phyloP scores from a whole-genome alignment of 2,113 vertebrate species.

The Oxygymnocypris stewartii region DNA sequence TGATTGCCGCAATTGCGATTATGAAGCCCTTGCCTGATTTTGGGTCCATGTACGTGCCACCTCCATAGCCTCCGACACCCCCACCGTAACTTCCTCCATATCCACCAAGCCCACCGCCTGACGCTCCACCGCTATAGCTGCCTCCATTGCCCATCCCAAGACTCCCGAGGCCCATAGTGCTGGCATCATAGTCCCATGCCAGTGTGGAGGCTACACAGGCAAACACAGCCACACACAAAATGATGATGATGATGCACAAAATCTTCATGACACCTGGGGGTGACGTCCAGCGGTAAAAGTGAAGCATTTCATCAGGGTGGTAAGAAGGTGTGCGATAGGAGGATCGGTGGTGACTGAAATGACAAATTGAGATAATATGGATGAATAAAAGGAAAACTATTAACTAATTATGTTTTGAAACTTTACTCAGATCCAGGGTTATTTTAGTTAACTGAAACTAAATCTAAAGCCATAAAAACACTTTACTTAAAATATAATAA shows the following conservation, averaged over 20 bases:
- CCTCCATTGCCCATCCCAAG: slow-evolving; percentile 46
- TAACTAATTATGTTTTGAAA: neutral
- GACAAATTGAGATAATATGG: neutral
- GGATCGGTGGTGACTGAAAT: slow-evolving; percentile 75
- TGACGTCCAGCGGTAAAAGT: slow-evolving; percentile 86
- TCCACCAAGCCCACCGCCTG: slow-evolving; percentile 60
- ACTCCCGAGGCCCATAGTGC: slow-evolving; percentile 66
- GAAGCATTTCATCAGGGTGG: slow-evolving; percentile 79
- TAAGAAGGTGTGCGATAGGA: slow-evolving; percentile 78
- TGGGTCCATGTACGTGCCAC: slow-evolving; percentile 78
- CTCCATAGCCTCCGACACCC: slow-evolving; percentile 61
- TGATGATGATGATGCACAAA: slow-evolving; percentile 81
- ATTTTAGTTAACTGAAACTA: neutral
- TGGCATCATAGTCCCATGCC: slow-evolving; percentile 82
- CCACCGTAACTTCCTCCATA: slow-evolving; percentile 57
- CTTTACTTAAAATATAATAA: neutral
- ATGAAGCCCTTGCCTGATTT: slow-evolving; percentile 84
- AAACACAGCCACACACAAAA: slow-evolving; percentile 86
- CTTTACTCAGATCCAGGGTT: neutral
- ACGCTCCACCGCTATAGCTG: slow-evolving; percentile 50
- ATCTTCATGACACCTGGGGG: slow-evolving; percentile 92
- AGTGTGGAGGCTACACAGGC: slow-evolving; percentile 90
- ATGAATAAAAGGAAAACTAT: neutral
- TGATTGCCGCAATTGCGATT: slow-evolving; percentile 81
- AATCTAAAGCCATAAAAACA: too few relatives aligned